Conservation (phyloP, 2,113 vertebrate genomes). For the Marmota monax region DNA sequence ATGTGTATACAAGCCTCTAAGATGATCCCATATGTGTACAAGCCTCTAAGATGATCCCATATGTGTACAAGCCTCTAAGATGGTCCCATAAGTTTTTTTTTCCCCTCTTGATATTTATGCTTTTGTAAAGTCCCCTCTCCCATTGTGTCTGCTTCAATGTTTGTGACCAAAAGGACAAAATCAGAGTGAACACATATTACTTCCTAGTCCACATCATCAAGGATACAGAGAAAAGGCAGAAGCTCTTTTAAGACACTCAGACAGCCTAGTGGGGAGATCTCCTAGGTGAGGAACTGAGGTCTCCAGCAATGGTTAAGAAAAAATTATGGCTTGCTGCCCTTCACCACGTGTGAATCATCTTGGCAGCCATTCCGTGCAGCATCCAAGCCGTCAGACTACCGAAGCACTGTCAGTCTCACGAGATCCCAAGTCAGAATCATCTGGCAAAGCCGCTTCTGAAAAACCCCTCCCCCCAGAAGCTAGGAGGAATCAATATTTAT, state of each 20-base stretch:
- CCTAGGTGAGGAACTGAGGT: neutral
- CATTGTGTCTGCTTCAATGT: neutral
- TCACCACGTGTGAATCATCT: accelerated
- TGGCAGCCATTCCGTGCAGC: neutral
- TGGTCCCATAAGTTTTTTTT: neutral
- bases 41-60: neutral
- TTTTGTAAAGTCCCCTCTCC: neutral
- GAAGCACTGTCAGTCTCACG: accelerated
- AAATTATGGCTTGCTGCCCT: neutral
- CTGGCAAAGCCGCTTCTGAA: neutral
- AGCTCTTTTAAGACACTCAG: neutral
- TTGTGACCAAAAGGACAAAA: neutral
- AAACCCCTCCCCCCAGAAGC: neutral
- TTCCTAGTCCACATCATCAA: neutral
- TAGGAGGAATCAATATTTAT: neutral
- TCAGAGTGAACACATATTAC: neutral
- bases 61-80: neutral
- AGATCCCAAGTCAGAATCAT: neutral
- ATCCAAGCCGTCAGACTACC: neutral
- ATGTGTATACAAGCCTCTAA: neutral
- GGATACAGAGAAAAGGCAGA: neutral
- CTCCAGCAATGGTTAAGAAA: neutral
- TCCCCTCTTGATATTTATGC: neutral
- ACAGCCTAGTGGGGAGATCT: accelerated
- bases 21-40: neutral